Evolutionary conservation across 2,888 invertebrate species (phyloP).

Genomic region (Cordylochernes scorpioides): DNA sequence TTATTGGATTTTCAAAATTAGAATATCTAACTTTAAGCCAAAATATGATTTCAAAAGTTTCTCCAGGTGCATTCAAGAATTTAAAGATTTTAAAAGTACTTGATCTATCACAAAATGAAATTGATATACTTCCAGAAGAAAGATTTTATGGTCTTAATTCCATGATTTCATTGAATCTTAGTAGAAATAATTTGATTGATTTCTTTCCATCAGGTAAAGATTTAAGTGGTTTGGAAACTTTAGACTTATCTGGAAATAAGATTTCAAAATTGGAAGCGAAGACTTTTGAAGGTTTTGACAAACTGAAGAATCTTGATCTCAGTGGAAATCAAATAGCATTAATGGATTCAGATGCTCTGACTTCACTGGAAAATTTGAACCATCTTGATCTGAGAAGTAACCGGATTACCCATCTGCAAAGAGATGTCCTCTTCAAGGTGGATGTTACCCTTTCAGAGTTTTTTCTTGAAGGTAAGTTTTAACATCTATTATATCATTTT

Average conservation of each 20-base stretch:
- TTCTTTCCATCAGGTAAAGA: slow-evolving; percentile 32
- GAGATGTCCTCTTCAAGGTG: slow-evolving; percentile 44
- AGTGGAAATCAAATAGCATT: slow-evolving; percentile 18
- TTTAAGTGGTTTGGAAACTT: slow-evolving; percentile 39
- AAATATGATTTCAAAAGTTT: slow-evolving; percentile 16
- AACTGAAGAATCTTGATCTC: slow-evolving; percentile 17
- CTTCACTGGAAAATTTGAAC: slow-evolving; percentile 41
- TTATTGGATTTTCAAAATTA: slow-evolving; percentile 11
- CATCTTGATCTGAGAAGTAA: slow-evolving; percentile 38
- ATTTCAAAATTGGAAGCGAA: slow-evolving; percentile 24
- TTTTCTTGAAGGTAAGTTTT: slow-evolving; percentile 43
- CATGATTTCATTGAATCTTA: slow-evolving; percentile 47
- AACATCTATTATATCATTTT: not conserved
- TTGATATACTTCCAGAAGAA: slow-evolving; percentile 17
- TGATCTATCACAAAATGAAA: slow-evolving; percentile 13
- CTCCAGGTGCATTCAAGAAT: slow-evolving; percentile 14
- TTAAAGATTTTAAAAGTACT: slow-evolving; percentile 7
- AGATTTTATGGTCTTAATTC: slow-evolving; percentile 26
- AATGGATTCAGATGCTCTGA: slow-evolving; percentile 19
- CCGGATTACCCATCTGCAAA: slow-evolving; percentile 16
- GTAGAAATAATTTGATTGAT: slow-evolving; percentile 40
- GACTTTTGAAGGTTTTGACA: slow-evolving; percentile 15
- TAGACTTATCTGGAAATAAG: slow-evolving; percentile 44
- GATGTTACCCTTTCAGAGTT: slow-evolving; percentile 55
- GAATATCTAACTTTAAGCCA: slow-evolving; percentile 9